Percentiles rank a stretch among this genome's conserved stretches.
Evolutionary conservation across 2,888 invertebrate species (phyloP).

Genomic region (Hirtodrosophila histrioides): DNA sequence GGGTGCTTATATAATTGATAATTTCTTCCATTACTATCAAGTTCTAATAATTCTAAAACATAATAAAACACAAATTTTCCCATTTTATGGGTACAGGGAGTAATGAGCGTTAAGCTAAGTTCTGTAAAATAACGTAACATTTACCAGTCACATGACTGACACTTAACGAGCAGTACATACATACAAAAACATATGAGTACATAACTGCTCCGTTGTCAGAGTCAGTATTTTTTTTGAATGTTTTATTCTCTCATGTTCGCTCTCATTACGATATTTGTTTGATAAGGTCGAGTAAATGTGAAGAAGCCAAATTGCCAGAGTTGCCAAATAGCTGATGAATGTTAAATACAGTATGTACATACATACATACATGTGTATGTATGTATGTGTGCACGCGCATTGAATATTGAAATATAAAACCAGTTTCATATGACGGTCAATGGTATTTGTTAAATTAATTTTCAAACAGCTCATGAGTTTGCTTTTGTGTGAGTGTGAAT

Average conservation of each 20-base stretch:
- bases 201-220: conserved; percentile 39
- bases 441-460: conserved; percentile 47
- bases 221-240: conserved; percentile 30
- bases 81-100: no score
- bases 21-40: conserved; percentile 8
- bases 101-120: conserved; percentile 13
- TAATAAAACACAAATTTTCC: neutral
- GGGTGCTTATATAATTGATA: conserved; percentile 6
- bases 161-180: conserved; percentile 23
- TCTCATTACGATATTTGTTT: conserved; percentile 51
- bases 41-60: conserved; percentile 3
- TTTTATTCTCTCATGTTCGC: conserved; percentile 29
- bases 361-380: conserved; percentile 4
- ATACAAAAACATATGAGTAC: neutral
- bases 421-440: conserved; percentile 71
- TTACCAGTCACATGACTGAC: conserved; percentile 68
- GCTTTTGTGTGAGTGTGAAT: conserved; percentile 5
- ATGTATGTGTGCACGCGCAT: conserved; percentile 36
- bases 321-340: conserved; percentile 45
- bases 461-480: conserved; percentile 23
- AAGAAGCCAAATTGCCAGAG: conserved; percentile 43
- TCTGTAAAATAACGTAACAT: conserved; percentile 49
- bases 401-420: conserved; percentile 70
- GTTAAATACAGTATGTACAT: conserved; percentile 11
- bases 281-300: conserved; percentile 61